These are phyloP conservation scores for Amia ocellicauda DNA, from an alignment of 2,113 vertebrate species.

Conservation along the genomic window DNA sequence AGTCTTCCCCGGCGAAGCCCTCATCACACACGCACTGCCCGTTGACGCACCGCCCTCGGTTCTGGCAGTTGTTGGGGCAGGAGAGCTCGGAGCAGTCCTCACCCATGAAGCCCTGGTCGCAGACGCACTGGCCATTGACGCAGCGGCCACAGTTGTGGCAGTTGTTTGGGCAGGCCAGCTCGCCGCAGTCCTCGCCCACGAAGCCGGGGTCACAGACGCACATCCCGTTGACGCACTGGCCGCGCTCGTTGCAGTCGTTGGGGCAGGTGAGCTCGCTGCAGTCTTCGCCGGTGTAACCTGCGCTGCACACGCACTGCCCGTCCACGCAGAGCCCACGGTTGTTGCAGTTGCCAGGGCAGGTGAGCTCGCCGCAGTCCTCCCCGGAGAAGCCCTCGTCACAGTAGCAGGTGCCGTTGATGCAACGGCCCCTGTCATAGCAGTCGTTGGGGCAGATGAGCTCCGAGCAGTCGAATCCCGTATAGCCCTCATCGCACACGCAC, in stretches of 20 bases:
- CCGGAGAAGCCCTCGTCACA: slow-evolving; percentile 84
- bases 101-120: slow-evolving; percentile 70
- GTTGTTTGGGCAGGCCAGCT: slow-evolving; percentile 77
- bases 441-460: slow-evolving; percentile 94
- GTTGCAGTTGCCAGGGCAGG: slow-evolving; percentile 79
- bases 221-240: slow-evolving; percentile 75
- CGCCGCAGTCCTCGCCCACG: slow-evolving; percentile 70
- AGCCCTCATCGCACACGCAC: slow-evolving; percentile 84
- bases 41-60: slow-evolving; percentile 64
- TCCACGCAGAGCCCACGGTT: slow-evolving; percentile 74
- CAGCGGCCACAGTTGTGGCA: slow-evolving; percentile 77
- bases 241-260: slow-evolving; percentile 71
- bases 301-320: slow-evolving; percentile 78
- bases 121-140: slow-evolving; percentile 75
- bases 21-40: slow-evolving; percentile 78
- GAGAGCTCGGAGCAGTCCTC: slow-evolving; percentile 77
- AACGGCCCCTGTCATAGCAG: slow-evolving; percentile 93
- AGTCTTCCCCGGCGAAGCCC: slow-evolving; percentile 75
- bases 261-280: slow-evolving; percentile 80
- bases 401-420: slow-evolving; percentile 86
- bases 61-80: slow-evolving; percentile 77
- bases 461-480: slow-evolving; percentile 85
- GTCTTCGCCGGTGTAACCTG: slow-evolving; percentile 79
- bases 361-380: slow-evolving; percentile 80
- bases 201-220: slow-evolving; percentile 86